A percentile compares a stretch with the other conserved stretches of the same genome.
phyloP scores from a whole-genome alignment of 2,797 vertebrate species.

The Xenentodon cancila region DNA sequence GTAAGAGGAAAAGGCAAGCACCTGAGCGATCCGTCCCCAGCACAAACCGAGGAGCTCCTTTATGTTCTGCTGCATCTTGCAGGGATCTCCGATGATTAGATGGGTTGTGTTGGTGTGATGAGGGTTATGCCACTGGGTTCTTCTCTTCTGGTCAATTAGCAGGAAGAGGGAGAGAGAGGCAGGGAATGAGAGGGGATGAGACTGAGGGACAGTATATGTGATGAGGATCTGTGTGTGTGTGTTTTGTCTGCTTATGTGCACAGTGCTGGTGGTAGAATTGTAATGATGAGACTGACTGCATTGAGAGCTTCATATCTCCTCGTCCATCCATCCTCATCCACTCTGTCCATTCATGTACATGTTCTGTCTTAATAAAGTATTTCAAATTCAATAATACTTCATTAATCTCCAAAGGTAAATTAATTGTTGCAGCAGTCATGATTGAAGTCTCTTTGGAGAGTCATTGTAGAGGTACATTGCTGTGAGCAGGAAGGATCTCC shows the following conservation, averaged over 20 bases:
- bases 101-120: slow-evolving; percentile 16
- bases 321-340: neutral
- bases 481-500: too few relatives aligned
- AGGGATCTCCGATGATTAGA: slow-evolving; percentile 56
- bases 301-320: neutral
- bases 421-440: too few relatives aligned
- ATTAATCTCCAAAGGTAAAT: too few relatives aligned
- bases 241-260: neutral
- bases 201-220: slow-evolving; percentile 27
- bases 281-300: slow-evolving; percentile 31
- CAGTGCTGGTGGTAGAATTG: slow-evolving; percentile 9
- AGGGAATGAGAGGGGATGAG: slow-evolving; percentile 33
- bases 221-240: slow-evolving; percentile 17
- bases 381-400: too few relatives aligned
- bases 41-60: slow-evolving; percentile 80
- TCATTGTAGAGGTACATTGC: too few relatives aligned
- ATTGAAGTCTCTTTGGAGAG: too few relatives aligned
- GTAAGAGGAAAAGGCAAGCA: slow-evolving; percentile 25
- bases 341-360: neutral
- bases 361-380: too few relatives aligned
- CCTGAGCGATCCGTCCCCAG: slow-evolving; percentile 55
- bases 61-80: slow-evolving; percentile 72
- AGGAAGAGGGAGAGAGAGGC: slow-evolving; percentile 52
- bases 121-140: slow-evolving; percentile 64
- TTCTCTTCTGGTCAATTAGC: slow-evolving; percentile 82